A percentile compares a stretch with the other conserved stretches of the same genome.
Conservation (phyloP, 2,113 vertebrate genomes). For the Amphiprion percula region DNA sequence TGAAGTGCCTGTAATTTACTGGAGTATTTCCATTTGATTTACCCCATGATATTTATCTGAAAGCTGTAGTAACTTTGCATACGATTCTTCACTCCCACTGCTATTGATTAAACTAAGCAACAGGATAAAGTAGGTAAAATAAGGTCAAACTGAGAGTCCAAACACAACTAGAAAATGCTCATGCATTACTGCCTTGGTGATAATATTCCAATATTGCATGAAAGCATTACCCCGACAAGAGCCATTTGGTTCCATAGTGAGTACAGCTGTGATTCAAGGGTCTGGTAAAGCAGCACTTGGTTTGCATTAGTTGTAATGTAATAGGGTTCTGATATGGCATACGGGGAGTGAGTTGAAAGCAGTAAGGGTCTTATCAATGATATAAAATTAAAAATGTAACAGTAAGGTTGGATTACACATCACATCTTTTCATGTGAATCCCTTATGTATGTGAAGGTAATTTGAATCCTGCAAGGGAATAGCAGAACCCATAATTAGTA, state of each 20-base stretch:
- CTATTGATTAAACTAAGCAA: too few relatives aligned
- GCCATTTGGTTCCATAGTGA: constrained; percentile 2
- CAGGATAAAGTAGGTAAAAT: too few relatives aligned
- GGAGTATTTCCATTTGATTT: neutral
- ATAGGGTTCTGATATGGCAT: constrained; percentile 1
- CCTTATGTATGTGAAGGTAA: neutral
- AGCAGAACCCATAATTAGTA: neutral
- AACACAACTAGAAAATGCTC: neutral
- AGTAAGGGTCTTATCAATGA: neutral
- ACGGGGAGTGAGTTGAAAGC: neutral
- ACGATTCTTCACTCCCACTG: too few relatives aligned
- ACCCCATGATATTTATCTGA: neutral
- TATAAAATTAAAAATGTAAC: neutral
- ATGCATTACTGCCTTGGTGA: neutral
- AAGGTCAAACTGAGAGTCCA: neutral
- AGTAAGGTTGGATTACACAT: neutral
- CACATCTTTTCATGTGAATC: neutral
- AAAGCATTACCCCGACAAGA: constrained; percentile 12
- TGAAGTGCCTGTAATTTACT: neutral
- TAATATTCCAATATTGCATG: neutral
- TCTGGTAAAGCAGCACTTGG: constrained; percentile 1
- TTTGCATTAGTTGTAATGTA: constrained; percentile 30
- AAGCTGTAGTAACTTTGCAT: too few relatives aligned
- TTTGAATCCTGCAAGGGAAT: neutral
- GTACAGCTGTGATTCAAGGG: neutral